Evolutionary conservation across 2,888 invertebrate species (phyloP).

Genomic region (Acleris laterana): DNA sequence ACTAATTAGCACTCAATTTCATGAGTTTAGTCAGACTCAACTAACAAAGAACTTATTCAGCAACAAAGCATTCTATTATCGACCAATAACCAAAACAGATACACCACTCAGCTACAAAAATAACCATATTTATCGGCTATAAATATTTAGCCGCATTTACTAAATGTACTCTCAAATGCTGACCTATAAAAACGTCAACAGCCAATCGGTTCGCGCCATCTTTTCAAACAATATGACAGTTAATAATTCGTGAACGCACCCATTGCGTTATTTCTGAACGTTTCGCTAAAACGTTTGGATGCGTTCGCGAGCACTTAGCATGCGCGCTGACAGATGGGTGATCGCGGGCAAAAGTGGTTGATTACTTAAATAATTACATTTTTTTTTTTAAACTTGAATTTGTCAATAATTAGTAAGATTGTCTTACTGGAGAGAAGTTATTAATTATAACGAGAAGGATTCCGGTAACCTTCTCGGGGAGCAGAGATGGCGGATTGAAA

Average conservation of each 20-base stretch:
- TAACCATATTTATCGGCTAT: slow-evolving; percentile 68
- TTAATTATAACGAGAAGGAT: too few relatives aligned
- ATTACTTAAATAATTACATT: too few relatives aligned
- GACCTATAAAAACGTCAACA: slow-evolving; percentile 73
- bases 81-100: slow-evolving; percentile 38
- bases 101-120: slow-evolving; percentile 58
- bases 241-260: slow-evolving; percentile 49
- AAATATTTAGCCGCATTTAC: slow-evolving; percentile 82
- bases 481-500: too few relatives aligned
- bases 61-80: slow-evolving; percentile 12
- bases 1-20: too few relatives aligned
- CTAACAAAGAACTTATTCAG: background rate
- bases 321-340: slow-evolving; percentile 67
- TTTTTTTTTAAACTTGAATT: too few relatives aligned
- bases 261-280: slow-evolving; percentile 47
- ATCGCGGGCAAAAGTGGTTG: slow-evolving; percentile 48
- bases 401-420: too few relatives aligned
- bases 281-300: slow-evolving; percentile 59
- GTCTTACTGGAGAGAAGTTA: too few relatives aligned
- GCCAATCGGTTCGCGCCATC: slow-evolving; percentile 71
- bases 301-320: slow-evolving; percentile 62
- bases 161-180: slow-evolving; percentile 79
- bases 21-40: too few relatives aligned
- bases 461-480: too few relatives aligned
- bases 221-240: slow-evolving; percentile 59